These are phyloP conservation scores for Spondyliosoma cantharus DNA, from an alignment of 2,797 vertebrate species.

Conservation along the genomic window DNA sequence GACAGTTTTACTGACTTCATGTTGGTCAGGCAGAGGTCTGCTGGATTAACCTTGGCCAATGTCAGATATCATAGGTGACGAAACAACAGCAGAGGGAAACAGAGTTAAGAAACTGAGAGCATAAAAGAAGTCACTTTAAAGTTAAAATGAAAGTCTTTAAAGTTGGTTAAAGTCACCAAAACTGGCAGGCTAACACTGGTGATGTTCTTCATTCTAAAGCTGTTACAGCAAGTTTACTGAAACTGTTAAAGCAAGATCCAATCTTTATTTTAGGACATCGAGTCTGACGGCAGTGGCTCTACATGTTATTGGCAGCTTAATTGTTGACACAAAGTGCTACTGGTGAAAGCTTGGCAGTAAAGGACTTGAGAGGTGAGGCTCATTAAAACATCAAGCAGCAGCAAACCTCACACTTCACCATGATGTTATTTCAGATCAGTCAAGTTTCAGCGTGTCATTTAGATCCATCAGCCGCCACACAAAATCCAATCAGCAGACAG, in stretches of 20 bases:
- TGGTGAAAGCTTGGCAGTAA: constrained; percentile 19
- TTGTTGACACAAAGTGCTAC: constrained; percentile 5
- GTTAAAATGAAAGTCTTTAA: too few species aligned
- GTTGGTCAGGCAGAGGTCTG: too few species aligned
- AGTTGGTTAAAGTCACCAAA: too few species aligned
- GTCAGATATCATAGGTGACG: too few species aligned
- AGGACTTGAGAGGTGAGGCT: constrained; percentile 8
- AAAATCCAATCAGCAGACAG: not conserved
- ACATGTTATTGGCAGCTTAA: constrained; percentile 18
- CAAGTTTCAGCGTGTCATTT: not conserved
- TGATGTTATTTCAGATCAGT: not conserved
- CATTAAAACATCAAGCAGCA: constrained; percentile 8
- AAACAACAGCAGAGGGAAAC: too few species aligned
- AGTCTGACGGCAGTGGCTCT: not conserved
- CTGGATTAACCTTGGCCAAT: too few species aligned
- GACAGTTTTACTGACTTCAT: too few species aligned
- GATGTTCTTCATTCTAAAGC: constrained; percentile 10
- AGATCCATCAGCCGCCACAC: not conserved
- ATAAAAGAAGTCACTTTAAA: too few species aligned
- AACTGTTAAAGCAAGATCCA: not conserved
- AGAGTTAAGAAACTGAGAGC: too few species aligned
- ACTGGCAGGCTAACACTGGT: not conserved
- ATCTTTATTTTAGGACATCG: not conserved
- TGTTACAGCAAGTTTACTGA: not conserved
- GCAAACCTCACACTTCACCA: not conserved